Conservation (phyloP, 2,797 vertebrate species). For the Eulemur rubriventer region DNA sequence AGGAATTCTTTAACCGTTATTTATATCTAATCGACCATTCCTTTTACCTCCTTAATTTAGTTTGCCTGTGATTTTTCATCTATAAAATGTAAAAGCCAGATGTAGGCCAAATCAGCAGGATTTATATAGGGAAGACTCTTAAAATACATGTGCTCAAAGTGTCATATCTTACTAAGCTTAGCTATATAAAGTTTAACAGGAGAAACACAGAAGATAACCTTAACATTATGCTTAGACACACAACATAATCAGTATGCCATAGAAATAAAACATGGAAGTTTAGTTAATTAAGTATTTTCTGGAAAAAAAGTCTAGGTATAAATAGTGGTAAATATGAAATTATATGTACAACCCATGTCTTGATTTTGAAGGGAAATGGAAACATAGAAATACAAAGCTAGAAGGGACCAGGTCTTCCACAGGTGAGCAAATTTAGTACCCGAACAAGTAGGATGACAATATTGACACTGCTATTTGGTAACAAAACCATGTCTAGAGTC, state of each 20-base stretch:
- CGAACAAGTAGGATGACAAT: neutral
- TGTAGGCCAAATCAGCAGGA: conserved; percentile 1
- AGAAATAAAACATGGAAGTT: neutral
- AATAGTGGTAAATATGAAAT: neutral
- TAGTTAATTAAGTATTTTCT: neutral
- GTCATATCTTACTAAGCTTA: neutral
- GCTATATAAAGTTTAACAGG: neutral
- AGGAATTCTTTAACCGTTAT: conserved; percentile 24
- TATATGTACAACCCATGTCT: neutral
- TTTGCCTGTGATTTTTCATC: conserved; percentile 35
- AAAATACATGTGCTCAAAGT: neutral
- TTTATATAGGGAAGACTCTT: neutral
- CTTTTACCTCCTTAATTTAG: conserved; percentile 44
- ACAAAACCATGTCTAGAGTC: neutral
- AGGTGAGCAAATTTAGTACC: neutral
- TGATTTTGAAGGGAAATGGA: neutral
- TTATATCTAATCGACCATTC: neutral
- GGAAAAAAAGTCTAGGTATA: neutral
- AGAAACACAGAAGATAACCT: neutral
- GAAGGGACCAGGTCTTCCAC: neutral
- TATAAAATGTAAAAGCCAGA: conserved; percentile 52
- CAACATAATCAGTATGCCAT: neutral
- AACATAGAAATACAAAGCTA: neutral
- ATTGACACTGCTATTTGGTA: neutral
- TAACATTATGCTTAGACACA: neutral